Percentiles rank a stretch among this genome's conserved stretches.
Evolutionary conservation across 2,797 vertebrate species (phyloP).

Genomic region (Hapalemur alaotrensis): DNA sequence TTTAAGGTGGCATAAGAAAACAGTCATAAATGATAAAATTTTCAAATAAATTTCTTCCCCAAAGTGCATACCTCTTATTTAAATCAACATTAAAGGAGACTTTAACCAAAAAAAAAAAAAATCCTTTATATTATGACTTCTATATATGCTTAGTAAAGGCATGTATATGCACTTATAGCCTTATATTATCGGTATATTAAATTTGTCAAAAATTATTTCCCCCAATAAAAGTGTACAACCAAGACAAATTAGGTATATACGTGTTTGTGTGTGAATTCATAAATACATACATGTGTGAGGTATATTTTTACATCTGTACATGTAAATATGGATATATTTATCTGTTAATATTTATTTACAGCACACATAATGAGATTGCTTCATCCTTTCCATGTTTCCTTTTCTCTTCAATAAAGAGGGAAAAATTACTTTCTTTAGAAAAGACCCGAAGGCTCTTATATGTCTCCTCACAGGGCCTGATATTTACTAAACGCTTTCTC

Average conservation of each 20-base stretch:
- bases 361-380: neutral
- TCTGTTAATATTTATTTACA: neutral
- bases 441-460: neutral
- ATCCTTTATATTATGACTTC: neutral
- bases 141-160: neutral
- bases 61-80: neutral
- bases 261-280: neutral
- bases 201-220: neutral
- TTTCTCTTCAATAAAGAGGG: neutral
- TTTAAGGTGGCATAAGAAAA: slow-evolving; percentile 9
- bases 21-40: neutral
- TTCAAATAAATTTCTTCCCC: neutral
- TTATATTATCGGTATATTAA: neutral
- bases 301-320: neutral
- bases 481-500: neutral
- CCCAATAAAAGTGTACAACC: neutral
- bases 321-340: neutral
- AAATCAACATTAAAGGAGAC: neutral
- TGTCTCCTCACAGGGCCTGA: neutral
- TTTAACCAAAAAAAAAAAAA: neutral
- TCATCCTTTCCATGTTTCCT: neutral
- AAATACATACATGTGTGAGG: neutral
- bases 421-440: neutral
- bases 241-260: neutral
- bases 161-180: neutral